Evolutionary conservation across 2,888 invertebrate species (phyloP), one percentile per base, ranked within the genome.

Genomic region (Caenorhabditis virilis): DNA sequence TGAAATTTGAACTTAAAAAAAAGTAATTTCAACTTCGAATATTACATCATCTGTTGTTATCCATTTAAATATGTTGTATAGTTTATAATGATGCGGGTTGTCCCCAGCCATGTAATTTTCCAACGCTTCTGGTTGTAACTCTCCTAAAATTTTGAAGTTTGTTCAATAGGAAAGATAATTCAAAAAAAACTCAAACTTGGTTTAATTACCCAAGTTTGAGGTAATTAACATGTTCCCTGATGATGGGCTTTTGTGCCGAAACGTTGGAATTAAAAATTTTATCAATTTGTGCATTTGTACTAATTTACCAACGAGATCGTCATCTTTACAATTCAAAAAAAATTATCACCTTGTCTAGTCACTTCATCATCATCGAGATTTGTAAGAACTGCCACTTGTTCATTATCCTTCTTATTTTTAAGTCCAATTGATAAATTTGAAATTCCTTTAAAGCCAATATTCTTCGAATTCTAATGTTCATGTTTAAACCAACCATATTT

Each of bases 21-120:
- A n/a, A n/a, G 16, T 46, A 30, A 41, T 9, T 6, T 39, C 16
- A 6, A 20, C 2, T n/a, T 55, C 11, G n/a, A 39, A 16, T 18
- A 67, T 48, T 38, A 75, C 77, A 55, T 77, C 72, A 41, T 74
- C 64, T 0, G 66, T 65, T 9, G 72, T 75, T 26, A 77, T 72
- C 72, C 72, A 77, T 7, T 63, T 43, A 56, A 69, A 77, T 4
- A 63, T 68, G 15, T 49, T 50, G 47, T 77, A 75, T 36, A 77
- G 52, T 30, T 60, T 59, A 3, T 70, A 57, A 53, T 72, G 64
- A 47, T 74, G 69, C n/a, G 52, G 53, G 36, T 72, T 70, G 49
- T 63, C 55, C 15, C 70, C 69, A 6, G 72, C 63, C 57, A 71
- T 65, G 56, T 70, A 77, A 25, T 59, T 58, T 36, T 54, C 43